Evolutionary conservation across 2,888 invertebrate genomes (phyloP).

Genomic region (Chloroclysta siterata): DNA sequence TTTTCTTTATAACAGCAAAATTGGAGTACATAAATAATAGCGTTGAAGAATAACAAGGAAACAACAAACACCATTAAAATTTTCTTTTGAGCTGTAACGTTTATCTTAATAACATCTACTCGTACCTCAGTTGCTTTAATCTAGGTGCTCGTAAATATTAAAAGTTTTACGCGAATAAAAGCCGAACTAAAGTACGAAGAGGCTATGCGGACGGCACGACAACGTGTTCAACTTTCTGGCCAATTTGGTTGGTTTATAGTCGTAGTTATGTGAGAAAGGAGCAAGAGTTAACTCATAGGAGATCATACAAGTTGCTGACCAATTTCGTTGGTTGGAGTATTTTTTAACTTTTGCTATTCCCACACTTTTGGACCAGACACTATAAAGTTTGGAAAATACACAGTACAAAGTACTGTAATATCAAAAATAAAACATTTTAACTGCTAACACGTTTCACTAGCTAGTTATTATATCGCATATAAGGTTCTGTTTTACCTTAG

Average conservation of each 20-base stretch:
- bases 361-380: too few relatives aligned
- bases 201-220: slow-evolving; percentile 6
- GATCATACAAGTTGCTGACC: too few relatives aligned
- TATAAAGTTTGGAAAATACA: too few relatives aligned
- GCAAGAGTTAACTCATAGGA: too few relatives aligned
- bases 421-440: too few relatives aligned
- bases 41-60: slow-evolving; percentile 20
- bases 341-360: too few relatives aligned
- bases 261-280: too few relatives aligned
- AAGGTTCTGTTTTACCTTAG: too few relatives aligned
- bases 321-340: too few relatives aligned
- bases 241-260: slow-evolving; percentile 2
- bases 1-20: slow-evolving; percentile 4
- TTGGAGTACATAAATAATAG: slow-evolving; percentile 23
- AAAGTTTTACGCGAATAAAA: slow-evolving; percentile 29
- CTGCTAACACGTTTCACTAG: too few relatives aligned
- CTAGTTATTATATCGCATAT: too few relatives aligned
- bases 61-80: slow-evolving; percentile 33
- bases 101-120: slow-evolving; percentile 32
- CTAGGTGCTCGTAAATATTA: slow-evolving; percentile 29
- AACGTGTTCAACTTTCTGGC: not conserved
- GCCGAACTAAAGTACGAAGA: slow-evolving; percentile 9
- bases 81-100: slow-evolving; percentile 31
- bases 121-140: slow-evolving; percentile 28
- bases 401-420: too few relatives aligned